Conservation (phyloP, 1,140 invertebrate species). For the Cydia strobilella region DNA sequence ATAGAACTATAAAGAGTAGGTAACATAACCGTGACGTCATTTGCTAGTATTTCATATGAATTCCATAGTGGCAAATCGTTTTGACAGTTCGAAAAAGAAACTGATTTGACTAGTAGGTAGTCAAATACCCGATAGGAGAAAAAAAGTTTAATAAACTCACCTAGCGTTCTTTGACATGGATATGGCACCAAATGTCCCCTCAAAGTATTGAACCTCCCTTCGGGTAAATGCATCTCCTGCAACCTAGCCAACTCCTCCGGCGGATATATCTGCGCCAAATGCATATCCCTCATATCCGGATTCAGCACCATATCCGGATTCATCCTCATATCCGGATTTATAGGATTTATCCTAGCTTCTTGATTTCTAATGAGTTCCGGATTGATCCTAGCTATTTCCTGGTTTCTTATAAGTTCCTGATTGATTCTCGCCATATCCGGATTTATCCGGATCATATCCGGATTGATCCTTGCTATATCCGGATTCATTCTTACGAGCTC, state of each 20-base stretch:
- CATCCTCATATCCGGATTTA: slow-evolving; percentile 18
- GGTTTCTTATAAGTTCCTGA: slow-evolving; percentile 47
- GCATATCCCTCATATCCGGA: background rate
- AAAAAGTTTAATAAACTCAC: background rate
- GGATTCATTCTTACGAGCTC: slow-evolving; percentile 14
- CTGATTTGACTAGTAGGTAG: too few relatives aligned
- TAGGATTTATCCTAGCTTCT: slow-evolving; percentile 43
- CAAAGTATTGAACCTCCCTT: slow-evolving; percentile 63
- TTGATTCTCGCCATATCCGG: slow-evolving; percentile 50
- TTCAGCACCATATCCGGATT: slow-evolving; percentile 33
- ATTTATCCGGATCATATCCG: slow-evolving; percentile 41
- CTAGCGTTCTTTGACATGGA: slow-evolving; percentile 57
- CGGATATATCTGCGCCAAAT: slow-evolving; percentile 56
- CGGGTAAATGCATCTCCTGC: slow-evolving; percentile 55
- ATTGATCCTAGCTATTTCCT: slow-evolving; percentile 48
- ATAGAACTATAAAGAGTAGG: too few relatives aligned
- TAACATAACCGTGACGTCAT: too few relatives aligned
- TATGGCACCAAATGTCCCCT: slow-evolving; percentile 68
- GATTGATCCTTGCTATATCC: slow-evolving; percentile 40
- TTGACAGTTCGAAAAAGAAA: too few relatives aligned
- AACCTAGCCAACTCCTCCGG: slow-evolving; percentile 52
- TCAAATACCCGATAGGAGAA: too few relatives aligned
- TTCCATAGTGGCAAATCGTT: too few relatives aligned
- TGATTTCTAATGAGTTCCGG: slow-evolving; percentile 45
- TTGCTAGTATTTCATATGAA: too few relatives aligned